Conservation (phyloP, 2,797 vertebrate genomes). For the Eupleurogrammus muticus region DNA sequence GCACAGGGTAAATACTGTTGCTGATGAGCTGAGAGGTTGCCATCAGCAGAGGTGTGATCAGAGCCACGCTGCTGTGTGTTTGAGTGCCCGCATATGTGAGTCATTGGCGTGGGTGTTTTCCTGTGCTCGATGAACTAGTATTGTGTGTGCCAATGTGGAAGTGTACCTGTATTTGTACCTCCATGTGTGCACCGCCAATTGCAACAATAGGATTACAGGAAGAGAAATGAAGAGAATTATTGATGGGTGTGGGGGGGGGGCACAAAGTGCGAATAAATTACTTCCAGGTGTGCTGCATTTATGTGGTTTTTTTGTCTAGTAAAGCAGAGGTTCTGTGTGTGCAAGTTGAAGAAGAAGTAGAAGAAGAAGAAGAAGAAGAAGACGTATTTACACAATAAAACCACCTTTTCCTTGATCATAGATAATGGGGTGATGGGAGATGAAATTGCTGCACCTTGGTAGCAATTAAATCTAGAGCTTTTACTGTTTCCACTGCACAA, state of each 20-base stretch:
- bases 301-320: constrained; percentile 27
- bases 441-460: neutral
- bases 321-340: neutral
- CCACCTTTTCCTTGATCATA: constrained; percentile 6
- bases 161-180: constrained; percentile 14
- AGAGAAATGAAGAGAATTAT: constrained; percentile 39
- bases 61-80: constrained; percentile 16
- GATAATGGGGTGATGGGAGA: constrained; percentile 7
- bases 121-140: neutral
- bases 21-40: constrained; percentile 51
- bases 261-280: constrained; percentile 21
- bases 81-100: constrained; percentile 31
- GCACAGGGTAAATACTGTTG: constrained; percentile 28
- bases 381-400: constrained; percentile 18
- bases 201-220: constrained; percentile 22
- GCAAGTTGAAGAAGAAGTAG: constrained; percentile 22
- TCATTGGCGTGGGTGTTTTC: constrained; percentile 37
- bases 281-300: constrained; percentile 10
- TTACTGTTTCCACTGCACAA: constrained; percentile 6
- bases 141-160: constrained; percentile 2
- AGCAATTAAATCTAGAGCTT: neutral
- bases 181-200: neutral
- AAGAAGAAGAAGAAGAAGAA: too few relatives aligned
- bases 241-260: constrained; percentile 19
- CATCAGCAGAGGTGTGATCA: constrained; percentile 38